Evolutionary conservation across 1,140 invertebrate species (phyloP).

Genomic region (Caenorhabditis briggsae): DNA sequence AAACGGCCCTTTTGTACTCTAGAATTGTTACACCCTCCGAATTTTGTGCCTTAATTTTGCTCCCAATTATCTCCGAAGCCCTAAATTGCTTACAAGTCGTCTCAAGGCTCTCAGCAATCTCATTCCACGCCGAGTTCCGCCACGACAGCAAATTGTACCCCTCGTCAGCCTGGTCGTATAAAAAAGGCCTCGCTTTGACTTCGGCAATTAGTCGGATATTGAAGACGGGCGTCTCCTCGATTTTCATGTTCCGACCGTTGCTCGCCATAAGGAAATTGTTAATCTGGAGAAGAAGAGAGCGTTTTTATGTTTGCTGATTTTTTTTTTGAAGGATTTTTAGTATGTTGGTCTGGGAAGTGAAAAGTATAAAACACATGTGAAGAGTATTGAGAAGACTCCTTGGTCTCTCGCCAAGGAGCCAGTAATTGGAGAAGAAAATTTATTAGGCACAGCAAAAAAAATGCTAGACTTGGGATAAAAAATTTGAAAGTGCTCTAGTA

Average conservation of each 20-base stretch:
- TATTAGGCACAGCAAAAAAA: not conserved
- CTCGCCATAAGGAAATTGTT: constrained; percentile 42
- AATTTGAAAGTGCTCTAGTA: no score
- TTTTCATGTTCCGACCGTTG: constrained; percentile 22
- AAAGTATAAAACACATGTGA: no score
- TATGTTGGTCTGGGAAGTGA: no score
- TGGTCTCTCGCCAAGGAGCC: no score
- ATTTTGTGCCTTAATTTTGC: not conserved
- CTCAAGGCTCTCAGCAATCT: constrained; percentile 45
- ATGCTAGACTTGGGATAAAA: no score
- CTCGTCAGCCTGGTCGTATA: constrained; percentile 60
- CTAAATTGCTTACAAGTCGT: constrained; percentile 29
- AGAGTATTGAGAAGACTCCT: no score
- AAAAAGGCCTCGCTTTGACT: constrained; percentile 44
- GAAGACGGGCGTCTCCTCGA: constrained; percentile 57
- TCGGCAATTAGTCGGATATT: constrained; percentile 59
- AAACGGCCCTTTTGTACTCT: no score
- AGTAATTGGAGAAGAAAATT: not conserved
- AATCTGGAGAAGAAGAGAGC: not conserved
- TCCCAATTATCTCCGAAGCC: not conserved
- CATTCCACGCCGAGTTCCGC: constrained; percentile 59
- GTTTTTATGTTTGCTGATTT: no score
- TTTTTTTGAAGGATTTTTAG: no score
- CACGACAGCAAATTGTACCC: constrained; percentile 58
- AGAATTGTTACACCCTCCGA: no score